Evolutionary conservation across 92 coral and sea anemone genomes (phyloP).

Genomic region (Isaurus tuberculatus): DNA sequence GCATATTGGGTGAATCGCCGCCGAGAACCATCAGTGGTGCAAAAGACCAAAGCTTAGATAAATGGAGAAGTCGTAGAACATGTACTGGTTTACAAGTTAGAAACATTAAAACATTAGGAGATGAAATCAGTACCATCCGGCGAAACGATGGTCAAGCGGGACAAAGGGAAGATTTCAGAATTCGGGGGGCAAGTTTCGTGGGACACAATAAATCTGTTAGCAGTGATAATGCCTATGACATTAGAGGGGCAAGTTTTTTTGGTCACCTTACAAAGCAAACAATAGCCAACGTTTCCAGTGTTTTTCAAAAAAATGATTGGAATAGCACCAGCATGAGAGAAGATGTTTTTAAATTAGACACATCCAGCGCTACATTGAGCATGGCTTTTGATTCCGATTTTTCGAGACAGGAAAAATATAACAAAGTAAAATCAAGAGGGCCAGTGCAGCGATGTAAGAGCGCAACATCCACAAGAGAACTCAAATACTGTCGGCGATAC

Average conservation of each 20-base stretch:
- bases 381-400: conserved; percentile 75
- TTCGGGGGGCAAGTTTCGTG: conserved; percentile 29
- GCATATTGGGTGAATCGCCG: neutral
- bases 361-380: conserved; percentile 80
- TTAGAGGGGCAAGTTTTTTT: conserved; percentile 77
- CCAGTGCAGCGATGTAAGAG: neutral
- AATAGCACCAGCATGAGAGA: neutral
- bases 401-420: conserved; percentile 27
- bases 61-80: conserved; percentile 46
- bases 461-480: neutral
- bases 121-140: no score
- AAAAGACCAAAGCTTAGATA: neutral
- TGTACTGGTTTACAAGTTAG: neutral
- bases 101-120: neutral
- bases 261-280: neutral
- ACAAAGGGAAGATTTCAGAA: neutral
- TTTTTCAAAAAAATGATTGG: neutral
- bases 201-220: neutral
- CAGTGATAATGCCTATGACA: neutral
- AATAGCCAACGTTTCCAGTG: neutral
- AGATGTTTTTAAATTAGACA: conserved; percentile 53
- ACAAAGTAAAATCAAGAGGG: conserved; percentile 5
- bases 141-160: neutral
- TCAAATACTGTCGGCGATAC: neutral
- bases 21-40: neutral